Evolutionary conservation across 2,113 vertebrate species (phyloP).

Genomic region (Phyllostomus discolor): DNA sequence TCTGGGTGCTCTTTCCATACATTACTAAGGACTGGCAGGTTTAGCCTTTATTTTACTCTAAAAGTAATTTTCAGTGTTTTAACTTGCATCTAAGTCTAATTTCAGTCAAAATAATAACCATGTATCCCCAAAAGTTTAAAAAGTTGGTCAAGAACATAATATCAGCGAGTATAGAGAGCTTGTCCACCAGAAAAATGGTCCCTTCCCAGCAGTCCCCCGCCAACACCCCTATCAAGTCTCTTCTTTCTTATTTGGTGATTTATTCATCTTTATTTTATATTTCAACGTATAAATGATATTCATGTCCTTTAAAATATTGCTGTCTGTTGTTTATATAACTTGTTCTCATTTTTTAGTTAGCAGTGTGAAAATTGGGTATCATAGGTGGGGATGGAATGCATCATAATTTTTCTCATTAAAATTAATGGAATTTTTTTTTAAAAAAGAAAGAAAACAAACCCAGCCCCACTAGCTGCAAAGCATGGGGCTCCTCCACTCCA

Average conservation of each 20-base stretch:
- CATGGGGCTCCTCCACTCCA: not conserved
- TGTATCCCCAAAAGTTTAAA: too few species aligned
- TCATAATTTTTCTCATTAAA: slow-evolving; percentile 5
- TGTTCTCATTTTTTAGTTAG: not conserved
- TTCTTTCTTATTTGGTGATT: not conserved
- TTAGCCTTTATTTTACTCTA: too few species aligned
- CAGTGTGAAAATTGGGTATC: not conserved
- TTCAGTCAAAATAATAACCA: too few species aligned
- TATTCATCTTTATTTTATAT: not conserved
- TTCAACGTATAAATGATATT: not conserved
- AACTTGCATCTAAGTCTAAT: too few species aligned
- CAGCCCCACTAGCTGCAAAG: not conserved
- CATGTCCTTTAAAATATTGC: not conserved
- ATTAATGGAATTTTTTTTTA: not conserved
- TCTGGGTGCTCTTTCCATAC: not conserved
- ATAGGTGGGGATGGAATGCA: not conserved
- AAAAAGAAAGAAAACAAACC: too few species aligned
- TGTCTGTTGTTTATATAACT: not conserved
- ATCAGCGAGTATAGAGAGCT: not conserved
- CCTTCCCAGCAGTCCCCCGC: not conserved
- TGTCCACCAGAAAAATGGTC: not conserved
- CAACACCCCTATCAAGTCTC: not conserved
- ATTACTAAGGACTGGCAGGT: too few species aligned
- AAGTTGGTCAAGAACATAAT: not conserved
- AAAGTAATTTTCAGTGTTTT: too few species aligned